Percentiles rank a stretch among this genome's conserved stretches.
These are phyloP conservation scores for Abrostola tripartita DNA, from an alignment of 2,888 invertebrate species.

Conservation along the genomic window DNA sequence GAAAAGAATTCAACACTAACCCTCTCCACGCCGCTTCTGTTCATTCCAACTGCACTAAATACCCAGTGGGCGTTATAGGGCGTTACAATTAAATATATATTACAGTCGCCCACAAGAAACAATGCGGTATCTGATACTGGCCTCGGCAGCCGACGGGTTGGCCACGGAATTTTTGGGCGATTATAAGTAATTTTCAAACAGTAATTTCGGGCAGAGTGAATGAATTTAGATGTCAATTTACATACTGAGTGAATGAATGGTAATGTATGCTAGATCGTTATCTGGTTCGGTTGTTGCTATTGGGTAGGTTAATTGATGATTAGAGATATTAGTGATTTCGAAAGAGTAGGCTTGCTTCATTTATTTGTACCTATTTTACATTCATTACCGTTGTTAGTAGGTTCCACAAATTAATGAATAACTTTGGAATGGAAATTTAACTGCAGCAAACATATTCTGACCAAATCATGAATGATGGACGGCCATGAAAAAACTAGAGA, in stretches of 20 bases:
- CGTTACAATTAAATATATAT: slow-evolving; percentile 83
- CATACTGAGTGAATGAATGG: slow-evolving; percentile 32
- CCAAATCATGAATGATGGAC: too few species aligned
- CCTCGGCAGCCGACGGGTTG: slow-evolving; percentile 11
- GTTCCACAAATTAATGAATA: too few species aligned
- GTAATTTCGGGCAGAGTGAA: slow-evolving; percentile 17
- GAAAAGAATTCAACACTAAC: background rate
- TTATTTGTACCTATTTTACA: background rate
- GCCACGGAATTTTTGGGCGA: slow-evolving; percentile 16
- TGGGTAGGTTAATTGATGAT: background rate
- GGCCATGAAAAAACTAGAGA: too few species aligned
- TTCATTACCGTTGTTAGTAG: background rate
- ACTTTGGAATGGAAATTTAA: too few species aligned
- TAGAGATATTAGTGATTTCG: background rate
- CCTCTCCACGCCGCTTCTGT: slow-evolving; percentile 53
- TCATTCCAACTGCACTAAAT: slow-evolving; percentile 68
- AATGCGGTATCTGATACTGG: slow-evolving; percentile 56
- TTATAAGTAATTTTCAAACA: slow-evolving; percentile 33
- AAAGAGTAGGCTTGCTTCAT: background rate
- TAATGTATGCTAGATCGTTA: background rate
- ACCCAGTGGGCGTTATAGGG: slow-evolving; percentile 73
- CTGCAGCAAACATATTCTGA: too few species aligned
- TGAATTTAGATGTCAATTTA: slow-evolving; percentile 34
- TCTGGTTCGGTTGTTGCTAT: background rate
- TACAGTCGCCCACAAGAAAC: slow-evolving; percentile 69